phyloP scores from a whole-genome alignment of 2,113 vertebrate species.

The Malurus melanocephalus region DNA sequence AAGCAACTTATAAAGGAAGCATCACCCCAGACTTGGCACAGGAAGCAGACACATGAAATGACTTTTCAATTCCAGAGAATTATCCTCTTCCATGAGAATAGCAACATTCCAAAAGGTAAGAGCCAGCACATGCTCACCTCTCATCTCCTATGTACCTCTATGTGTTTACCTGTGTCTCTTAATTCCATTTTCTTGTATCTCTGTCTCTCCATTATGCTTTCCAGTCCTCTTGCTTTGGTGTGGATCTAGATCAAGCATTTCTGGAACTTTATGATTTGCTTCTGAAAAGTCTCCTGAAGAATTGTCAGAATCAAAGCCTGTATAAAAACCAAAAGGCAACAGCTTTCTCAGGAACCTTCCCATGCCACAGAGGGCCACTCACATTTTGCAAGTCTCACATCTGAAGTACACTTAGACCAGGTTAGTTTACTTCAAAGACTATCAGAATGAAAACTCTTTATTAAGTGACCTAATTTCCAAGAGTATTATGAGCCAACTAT shows the following conservation, averaged over 20 bases:
- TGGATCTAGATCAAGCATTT: conserved; percentile 70
- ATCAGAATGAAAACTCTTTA: neutral
- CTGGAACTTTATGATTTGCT: conserved; percentile 78
- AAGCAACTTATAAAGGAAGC: neutral
- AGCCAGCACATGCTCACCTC: neutral
- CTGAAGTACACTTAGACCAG: neutral
- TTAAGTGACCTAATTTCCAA: neutral
- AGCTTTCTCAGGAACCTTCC: neutral
- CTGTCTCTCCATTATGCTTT: conserved; percentile 76
- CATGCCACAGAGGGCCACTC: neutral
- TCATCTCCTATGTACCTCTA: neutral
- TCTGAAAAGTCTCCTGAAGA: conserved; percentile 89
- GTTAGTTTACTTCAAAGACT: neutral
- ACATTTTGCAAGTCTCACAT: neutral
- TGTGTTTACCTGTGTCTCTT: conserved; percentile 89
- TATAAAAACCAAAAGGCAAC: neutral
- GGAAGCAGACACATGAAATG: neutral
- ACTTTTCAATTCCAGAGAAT: neutral
- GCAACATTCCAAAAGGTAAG: neutral
- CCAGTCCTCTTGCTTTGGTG: conserved; percentile 56
- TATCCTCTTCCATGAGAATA: neutral
- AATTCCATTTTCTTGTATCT: conserved; percentile 88
- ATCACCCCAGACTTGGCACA: neutral
- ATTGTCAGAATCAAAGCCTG: conserved; percentile 95
- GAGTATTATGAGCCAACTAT: neutral